Conservation (phyloP, 1,140 invertebrate species). For the Euglossa dilemma region DNA sequence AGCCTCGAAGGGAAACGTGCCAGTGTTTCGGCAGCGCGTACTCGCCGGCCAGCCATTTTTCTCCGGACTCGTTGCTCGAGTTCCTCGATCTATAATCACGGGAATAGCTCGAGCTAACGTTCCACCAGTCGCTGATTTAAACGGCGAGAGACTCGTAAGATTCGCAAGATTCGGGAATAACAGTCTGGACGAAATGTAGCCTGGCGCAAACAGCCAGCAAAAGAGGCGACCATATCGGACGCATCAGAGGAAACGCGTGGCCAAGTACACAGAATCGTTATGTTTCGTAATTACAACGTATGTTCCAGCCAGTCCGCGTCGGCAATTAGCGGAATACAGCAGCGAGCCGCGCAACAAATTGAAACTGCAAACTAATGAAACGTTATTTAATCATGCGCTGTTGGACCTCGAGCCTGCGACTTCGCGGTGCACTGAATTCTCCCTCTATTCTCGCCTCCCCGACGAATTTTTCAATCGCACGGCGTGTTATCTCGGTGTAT, state of each 20-base stretch:
- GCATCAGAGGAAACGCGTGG: no score
- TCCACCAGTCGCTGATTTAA: no score
- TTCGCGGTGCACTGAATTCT: not conserved
- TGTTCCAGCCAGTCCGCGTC: not conserved
- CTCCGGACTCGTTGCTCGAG: not conserved
- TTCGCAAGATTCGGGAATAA: no score
- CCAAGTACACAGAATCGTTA: no score
- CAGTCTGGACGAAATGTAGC: no score
- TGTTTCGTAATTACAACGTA: not conserved
- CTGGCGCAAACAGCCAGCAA: no score
- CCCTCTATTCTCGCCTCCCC: not conserved
- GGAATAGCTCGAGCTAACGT: not conserved
- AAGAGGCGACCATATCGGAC: no score
- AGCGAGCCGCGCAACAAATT: not conserved
- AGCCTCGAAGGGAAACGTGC: conserved; percentile 11
- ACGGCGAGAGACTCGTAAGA: no score
- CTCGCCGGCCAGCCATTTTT: conserved; percentile 36
- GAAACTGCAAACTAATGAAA: not conserved
- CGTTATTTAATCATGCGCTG: not conserved
- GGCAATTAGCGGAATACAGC: not conserved
- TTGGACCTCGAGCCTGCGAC: not conserved
- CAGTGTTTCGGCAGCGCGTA: not conserved
- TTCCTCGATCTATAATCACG: not conserved
- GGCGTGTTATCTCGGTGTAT: no score
- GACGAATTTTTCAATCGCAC: not conserved